Evolutionary conservation across 2,888 invertebrate genomes (phyloP), one percentile per base, ranked within the genome.

Genomic region (Eucriotettix oculatus): DNA sequence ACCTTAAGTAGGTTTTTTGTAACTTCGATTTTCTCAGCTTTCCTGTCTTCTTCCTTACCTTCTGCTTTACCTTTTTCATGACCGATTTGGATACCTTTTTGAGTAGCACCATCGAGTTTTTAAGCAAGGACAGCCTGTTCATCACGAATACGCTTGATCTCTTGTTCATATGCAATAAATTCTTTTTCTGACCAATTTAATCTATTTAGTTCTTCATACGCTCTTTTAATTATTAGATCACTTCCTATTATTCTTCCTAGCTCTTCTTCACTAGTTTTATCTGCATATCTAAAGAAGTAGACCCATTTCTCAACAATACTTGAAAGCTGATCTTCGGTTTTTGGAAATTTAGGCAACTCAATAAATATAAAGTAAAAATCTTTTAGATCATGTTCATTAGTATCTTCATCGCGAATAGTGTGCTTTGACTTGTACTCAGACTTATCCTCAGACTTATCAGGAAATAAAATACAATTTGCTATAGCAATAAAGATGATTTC

Each of bases 141-240:
- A 29, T 56, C 29, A 29, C 2, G 29, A 29, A 29, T 29, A 29
- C 29, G 29, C 7, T 29, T 29, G 2, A 29, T 29, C 7, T 29
- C 29, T 7, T 29, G 29, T 29, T 29, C 29, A 29, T 29, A 29
- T 5, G 29, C 67, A 56, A 68, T 42, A 44, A 68, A 64, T 16
- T 68, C 67, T 63, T 68, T 61, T 65, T 68, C 66, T 59, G 61
- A 59, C 68, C 68, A 68, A 59, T 65, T 63, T 57, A 67, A 67
- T 60, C 56, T 56, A 16, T 56, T 56, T 56, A 56, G 40, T 16
- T 56, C 56, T 56, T 66, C 66, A 66, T 67, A 67, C 40, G 67
- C 67, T 63, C 53, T 48, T 59, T 64, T 63, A 43, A 65, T 65
- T 65, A 64, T 66, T 64, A 62, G 40, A 52, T 64, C 64, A 64